Conservation (phyloP, 1,140 invertebrate genomes). For the Hirudo medicinalis region DNA sequence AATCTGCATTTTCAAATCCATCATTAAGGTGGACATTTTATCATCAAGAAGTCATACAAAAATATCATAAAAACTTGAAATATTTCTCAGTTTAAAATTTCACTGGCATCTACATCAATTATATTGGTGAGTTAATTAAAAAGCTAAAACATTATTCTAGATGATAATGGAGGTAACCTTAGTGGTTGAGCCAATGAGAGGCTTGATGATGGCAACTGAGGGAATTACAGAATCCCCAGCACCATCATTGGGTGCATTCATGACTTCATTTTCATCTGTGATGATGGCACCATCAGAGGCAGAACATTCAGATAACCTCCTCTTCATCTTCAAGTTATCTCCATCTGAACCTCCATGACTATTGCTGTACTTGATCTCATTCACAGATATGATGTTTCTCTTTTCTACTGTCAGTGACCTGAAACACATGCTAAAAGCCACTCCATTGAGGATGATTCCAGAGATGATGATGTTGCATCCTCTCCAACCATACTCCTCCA, state of each 20-base stretch:
- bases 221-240: neutral
- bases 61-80: too few species aligned
- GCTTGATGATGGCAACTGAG: neutral
- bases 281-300: slow-evolving; percentile 14
- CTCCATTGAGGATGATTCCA: slow-evolving; percentile 20
- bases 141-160: too few species aligned
- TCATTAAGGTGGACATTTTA: too few species aligned
- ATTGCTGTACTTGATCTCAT: neutral
- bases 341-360: neutral
- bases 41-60: too few species aligned
- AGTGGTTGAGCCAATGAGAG: neutral
- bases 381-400: neutral
- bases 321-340: slow-evolving; percentile 1
- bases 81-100: too few species aligned
- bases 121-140: too few species aligned
- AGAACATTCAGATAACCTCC: slow-evolving; percentile 8
- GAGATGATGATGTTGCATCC: slow-evolving; percentile 20
- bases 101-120: too few species aligned
- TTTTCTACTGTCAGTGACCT: neutral
- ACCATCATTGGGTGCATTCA: neutral
- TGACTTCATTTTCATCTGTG: slow-evolving; percentile 13
- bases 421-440: slow-evolving; percentile 16
- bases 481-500: slow-evolving; percentile 18
- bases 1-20: slow-evolving; percentile 1
- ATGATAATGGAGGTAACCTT: neutral